Percentiles rank a stretch among this genome's conserved stretches.
Evolutionary conservation across 2,797 vertebrate genomes (phyloP).

Genomic region (Acipenser oxyrinchus): DNA sequence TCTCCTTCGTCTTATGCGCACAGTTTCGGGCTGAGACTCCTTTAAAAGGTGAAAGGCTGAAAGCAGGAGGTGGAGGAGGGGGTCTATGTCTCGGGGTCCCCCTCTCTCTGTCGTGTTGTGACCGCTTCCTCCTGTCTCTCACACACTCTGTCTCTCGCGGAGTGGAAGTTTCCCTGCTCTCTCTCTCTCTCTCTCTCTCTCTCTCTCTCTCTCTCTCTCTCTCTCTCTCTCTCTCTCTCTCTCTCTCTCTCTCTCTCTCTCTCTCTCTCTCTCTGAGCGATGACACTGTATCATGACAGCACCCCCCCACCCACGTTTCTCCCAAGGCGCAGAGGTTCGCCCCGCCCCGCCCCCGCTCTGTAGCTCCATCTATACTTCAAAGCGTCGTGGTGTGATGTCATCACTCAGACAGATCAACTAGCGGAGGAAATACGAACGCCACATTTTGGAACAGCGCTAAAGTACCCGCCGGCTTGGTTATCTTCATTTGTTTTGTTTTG

Average conservation of each 20-base stretch:
- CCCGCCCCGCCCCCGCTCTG: conserved; percentile 18
- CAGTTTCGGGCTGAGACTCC: conserved; percentile 13
- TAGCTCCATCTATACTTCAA: conserved; percentile 20
- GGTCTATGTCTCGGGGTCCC: conserved; percentile 9
- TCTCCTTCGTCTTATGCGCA: conserved; percentile 22
- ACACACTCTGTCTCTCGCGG: neutral
- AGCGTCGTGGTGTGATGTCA: conserved; percentile 15
- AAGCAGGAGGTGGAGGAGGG: conserved; percentile 9
- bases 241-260: conserved; percentile 13
- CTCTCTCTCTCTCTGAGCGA: conserved; percentile 9
- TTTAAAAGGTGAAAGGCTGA: conserved; percentile 11
- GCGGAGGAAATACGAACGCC: conserved; percentile 29
- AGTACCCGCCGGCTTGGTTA: conserved; percentile 19
- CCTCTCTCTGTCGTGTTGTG: conserved; percentile 7
- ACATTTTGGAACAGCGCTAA: conserved; percentile 43
- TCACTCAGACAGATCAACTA: conserved; percentile 10
- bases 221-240: conserved; percentile 12
- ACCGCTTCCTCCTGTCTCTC: neutral
- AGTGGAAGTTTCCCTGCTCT: neutral
- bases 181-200: conserved; percentile 8
- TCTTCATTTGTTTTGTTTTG: too few species aligned
- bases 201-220: conserved; percentile 11
- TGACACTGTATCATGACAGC: conserved; percentile 26
- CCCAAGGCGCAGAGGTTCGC: conserved; percentile 1
- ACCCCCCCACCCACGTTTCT: conserved; percentile 17